Evolutionary conservation across 2,888 invertebrate species (phyloP).

Genomic region (Melieria omissa): DNA sequence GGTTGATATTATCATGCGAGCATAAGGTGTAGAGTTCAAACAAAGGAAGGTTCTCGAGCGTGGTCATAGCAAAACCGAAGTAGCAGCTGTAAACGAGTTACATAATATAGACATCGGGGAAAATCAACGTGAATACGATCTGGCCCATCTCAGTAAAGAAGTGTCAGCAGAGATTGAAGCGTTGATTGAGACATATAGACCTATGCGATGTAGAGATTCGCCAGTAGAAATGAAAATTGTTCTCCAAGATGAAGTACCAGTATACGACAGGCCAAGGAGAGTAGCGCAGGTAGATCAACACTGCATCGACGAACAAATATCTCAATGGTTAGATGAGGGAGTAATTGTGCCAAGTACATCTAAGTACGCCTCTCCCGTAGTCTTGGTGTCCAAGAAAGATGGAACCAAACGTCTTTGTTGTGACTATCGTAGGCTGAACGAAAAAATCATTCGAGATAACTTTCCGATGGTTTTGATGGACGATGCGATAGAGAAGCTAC

Average conservation of each 20-base stretch:
- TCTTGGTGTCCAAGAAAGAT: constrained; percentile 36
- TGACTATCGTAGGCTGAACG: constrained; percentile 31
- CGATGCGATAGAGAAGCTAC: constrained; percentile 31
- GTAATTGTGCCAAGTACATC: no score
- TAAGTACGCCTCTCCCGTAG: constrained; percentile 52
- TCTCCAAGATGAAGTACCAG: constrained; percentile 33
- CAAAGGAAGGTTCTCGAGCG: background rate
- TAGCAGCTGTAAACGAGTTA: background rate
- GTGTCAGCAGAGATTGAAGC: no score
- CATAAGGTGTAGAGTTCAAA: background rate
- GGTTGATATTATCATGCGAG: constrained; percentile 11
- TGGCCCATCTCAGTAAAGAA: no score
- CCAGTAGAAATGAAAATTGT: constrained; percentile 34
- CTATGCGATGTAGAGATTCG: background rate
- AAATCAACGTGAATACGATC: no score
- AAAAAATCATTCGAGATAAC: constrained; percentile 35
- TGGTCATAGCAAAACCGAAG: background rate
- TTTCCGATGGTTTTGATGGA: constrained; percentile 40
- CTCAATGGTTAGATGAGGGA: no score
- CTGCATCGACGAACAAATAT: no score
- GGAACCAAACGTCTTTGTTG: constrained; percentile 36
- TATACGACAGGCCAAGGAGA: no score
- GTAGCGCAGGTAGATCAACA: no score
- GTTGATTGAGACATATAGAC: constrained; percentile 10
- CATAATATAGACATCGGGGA: no score